A percentile compares a stretch with the other conserved stretches of the same genome.
Evolutionary conservation across 2,888 invertebrate genomes (phyloP).

Genomic region (Dicyrtoma fusca): DNA sequence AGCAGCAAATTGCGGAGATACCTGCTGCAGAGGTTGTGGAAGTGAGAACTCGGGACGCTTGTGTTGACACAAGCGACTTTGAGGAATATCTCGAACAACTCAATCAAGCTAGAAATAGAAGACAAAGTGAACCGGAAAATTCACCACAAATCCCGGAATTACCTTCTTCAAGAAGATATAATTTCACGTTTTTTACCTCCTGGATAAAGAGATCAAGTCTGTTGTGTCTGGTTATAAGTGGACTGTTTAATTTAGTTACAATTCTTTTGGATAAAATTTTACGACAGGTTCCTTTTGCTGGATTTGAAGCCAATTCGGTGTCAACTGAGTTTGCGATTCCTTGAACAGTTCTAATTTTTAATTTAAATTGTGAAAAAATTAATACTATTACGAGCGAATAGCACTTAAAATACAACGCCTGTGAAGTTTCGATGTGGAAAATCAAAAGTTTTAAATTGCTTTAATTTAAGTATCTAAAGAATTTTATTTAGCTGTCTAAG

Average conservation of each 20-base stretch:
- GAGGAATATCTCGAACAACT: conserved; percentile 48
- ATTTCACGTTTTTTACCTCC: neutral
- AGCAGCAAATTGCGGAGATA: conserved; percentile 32
- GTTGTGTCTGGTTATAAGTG: conserved; percentile 11
- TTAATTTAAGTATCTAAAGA: too few relatives aligned
- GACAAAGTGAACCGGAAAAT: neutral
- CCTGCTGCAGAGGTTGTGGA: conserved; percentile 39
- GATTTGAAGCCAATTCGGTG: neutral
- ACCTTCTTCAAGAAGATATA: neutral
- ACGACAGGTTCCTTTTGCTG: conserved; percentile 24
- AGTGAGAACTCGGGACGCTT: conserved; percentile 44
- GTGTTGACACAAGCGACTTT: conserved; percentile 53
- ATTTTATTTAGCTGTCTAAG: too few relatives aligned
- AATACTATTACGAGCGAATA: neutral
- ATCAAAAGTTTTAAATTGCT: too few relatives aligned
- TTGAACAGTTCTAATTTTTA: neutral
- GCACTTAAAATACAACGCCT: too few relatives aligned
- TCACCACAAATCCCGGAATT: neutral
- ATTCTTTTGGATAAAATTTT: conserved; percentile 23
- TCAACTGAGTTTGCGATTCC: neutral
- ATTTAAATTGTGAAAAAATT: neutral
- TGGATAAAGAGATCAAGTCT: neutral
- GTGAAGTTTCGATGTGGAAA: too few relatives aligned
- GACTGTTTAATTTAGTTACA: neutral
- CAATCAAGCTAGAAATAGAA: neutral